These are phyloP conservation scores for Otus scops DNA, from an alignment of 2,797 vertebrate genomes.

Conservation along the genomic window DNA sequence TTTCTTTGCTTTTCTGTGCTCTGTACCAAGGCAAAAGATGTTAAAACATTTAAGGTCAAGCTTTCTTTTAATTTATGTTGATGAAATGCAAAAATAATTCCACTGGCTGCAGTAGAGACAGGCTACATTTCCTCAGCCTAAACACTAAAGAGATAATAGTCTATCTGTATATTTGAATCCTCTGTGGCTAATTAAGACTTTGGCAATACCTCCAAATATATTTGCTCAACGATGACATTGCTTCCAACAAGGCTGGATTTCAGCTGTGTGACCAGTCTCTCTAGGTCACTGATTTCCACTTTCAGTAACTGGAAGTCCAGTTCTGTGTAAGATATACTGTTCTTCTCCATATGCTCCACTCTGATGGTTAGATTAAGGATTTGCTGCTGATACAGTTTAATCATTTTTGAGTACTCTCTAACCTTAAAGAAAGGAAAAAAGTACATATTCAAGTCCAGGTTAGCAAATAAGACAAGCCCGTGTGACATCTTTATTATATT, in stretches of 20 bases:
- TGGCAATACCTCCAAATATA: slow-evolving; percentile 81
- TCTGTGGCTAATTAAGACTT: neutral
- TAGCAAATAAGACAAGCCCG: neutral
- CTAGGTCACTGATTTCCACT: slow-evolving; percentile 81
- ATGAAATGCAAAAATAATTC: slow-evolving; percentile 14
- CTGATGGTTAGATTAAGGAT: slow-evolving; percentile 78
- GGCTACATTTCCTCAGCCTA: neutral
- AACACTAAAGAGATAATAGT: neutral
- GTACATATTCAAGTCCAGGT: neutral
- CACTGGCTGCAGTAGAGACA: neutral
- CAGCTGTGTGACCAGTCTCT: slow-evolving; percentile 79
- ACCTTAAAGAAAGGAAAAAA: slow-evolving; percentile 69
- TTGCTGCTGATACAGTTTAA: slow-evolving; percentile 77
- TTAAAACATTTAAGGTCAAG: neutral
- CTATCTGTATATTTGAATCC: neutral
- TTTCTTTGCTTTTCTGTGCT: neutral
- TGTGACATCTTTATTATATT: neutral
- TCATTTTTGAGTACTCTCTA: slow-evolving; percentile 69
- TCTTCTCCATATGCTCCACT: slow-evolving; percentile 76
- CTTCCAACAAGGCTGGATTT: slow-evolving; percentile 71
- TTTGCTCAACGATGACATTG: slow-evolving; percentile 73
- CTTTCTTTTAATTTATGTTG: slow-evolving; percentile 24
- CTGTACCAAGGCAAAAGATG: neutral
- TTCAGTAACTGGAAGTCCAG: slow-evolving; percentile 87
- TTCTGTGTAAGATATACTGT: slow-evolving; percentile 77